Evolutionary conservation across 2,797 vertebrate genomes (phyloP).

Genomic region (Platalea minor): DNA sequence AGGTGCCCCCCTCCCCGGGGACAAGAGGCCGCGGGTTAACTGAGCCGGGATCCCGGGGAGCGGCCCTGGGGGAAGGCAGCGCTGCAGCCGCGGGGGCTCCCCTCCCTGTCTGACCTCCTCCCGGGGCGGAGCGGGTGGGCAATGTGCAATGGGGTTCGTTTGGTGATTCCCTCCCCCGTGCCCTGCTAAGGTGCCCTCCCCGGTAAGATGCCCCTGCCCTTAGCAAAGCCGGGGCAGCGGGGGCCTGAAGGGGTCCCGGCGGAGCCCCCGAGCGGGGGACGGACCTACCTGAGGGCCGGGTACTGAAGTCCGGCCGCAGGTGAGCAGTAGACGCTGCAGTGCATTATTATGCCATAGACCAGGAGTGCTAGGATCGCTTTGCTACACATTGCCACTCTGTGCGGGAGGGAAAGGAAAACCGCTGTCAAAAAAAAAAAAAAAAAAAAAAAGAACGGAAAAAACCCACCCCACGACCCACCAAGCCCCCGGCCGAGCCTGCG

Average conservation of each 20-base stretch:
- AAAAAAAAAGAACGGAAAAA: too few species aligned
- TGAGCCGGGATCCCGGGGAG: not conserved
- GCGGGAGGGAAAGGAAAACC: conserved; percentile 48
- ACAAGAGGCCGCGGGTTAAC: not conserved
- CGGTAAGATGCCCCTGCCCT: not conserved
- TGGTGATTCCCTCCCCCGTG: not conserved
- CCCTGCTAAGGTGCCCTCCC: not conserved
- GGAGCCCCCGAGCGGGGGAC: not conserved
- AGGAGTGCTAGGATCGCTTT: conserved; percentile 89
- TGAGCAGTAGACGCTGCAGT: conserved; percentile 90
- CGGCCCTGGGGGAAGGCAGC: not conserved
- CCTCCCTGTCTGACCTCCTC: not conserved
- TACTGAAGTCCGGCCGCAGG: conserved; percentile 87
- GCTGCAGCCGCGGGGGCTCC: not conserved
- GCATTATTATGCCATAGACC: conserved; percentile 93
- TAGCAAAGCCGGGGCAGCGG: not conserved
- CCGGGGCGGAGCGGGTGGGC: not conserved
- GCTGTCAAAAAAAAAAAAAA: conserved; percentile 19
- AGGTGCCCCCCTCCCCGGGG: not conserved
- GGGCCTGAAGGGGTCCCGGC: not conserved
- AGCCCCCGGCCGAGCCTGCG: not conserved
- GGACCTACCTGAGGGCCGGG: conserved; percentile 86
- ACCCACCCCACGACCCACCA: not conserved
- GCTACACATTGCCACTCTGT: conserved; percentile 91
- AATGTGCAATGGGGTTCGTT: not conserved